Conservation (phyloP, 2,113 vertebrate species). For the Sapayoa aenigma region DNA sequence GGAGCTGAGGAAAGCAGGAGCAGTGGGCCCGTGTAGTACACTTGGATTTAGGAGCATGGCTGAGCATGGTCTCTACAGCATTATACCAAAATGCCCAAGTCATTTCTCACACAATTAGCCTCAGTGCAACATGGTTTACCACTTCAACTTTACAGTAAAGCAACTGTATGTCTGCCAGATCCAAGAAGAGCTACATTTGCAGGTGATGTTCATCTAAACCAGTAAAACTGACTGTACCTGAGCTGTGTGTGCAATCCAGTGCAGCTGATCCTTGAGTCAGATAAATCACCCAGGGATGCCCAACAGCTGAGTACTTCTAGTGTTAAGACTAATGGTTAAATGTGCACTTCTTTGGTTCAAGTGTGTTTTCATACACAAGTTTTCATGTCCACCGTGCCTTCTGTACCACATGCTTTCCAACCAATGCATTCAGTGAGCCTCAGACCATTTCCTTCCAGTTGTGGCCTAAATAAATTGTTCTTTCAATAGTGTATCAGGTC, state of each 20-base stretch:
- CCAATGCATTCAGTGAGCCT: too few species aligned
- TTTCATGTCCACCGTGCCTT: not conserved
- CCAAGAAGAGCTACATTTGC: not conserved
- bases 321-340: not conserved
- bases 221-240: not conserved
- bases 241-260: not conserved
- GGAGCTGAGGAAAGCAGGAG: not conserved
- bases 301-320: not conserved
- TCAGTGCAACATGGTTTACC: not conserved
- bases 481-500: not conserved
- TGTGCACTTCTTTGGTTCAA: not conserved
- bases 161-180: not conserved
- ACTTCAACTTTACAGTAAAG: not conserved
- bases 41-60: not conserved
- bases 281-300: not conserved
- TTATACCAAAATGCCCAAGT: not conserved
- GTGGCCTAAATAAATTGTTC: not conserved
- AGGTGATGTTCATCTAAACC: not conserved
- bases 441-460: not conserved
- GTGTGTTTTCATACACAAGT: not conserved
- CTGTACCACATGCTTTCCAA: not conserved
- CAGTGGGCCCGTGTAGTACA: accelerated
- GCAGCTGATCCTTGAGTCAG: not conserved
- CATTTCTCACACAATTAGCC: not conserved
- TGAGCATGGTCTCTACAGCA: not conserved